Evolutionary conservation across 2,888 invertebrate species (phyloP), one percentile per base, ranked within the genome.

Genomic region (Drosophila emarginata): DNA sequence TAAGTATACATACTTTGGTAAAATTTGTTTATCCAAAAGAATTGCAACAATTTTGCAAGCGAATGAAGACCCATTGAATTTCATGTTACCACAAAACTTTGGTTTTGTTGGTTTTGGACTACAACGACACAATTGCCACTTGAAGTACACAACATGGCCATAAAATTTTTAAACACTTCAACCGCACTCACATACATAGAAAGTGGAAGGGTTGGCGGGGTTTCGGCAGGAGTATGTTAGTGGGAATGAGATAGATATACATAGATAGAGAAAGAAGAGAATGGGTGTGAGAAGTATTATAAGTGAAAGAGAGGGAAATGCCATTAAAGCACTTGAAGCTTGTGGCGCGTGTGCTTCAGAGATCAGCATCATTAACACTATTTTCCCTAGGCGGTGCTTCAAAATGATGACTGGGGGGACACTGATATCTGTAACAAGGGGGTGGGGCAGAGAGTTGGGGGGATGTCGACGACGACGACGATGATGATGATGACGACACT

Each of bases 341-440:
- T 74, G 67, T 58, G 79, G 74, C 64, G 77, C 82, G 71, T 72
- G 87, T 76, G 79, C 69, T 71, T 53, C 45, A 50, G 69, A 79
- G 88, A 87, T 85, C 82, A 85, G 86, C 88, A 82, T 82, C 82
- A 82, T 82, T 87, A 82, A 85, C 82, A 85, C 88, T 82, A 82
- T 85, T 85, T 87, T 87, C 88, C 82, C 86, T 69, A 77, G 86
- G 78, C 74, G 71, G 73, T 79, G 70, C 82, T 87, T 85, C 85
- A 81, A 45, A 62, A 57, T 64, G 73, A 72, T 79, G 77, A 82
- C 66, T 57, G 57, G 57, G 39, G 11, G 45, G 45, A 18, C 23
- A 39, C 50, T 32, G 39, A 7, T n/a, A 12, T 15, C 15, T 18
- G 23, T 26, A 5, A 26, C 61, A 32, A 7, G 23, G 15, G 51